These are phyloP conservation scores for Astropecten irregularis DNA, from an alignment of 53 echinoderm and acorn worm species.

Conservation along the genomic window DNA sequence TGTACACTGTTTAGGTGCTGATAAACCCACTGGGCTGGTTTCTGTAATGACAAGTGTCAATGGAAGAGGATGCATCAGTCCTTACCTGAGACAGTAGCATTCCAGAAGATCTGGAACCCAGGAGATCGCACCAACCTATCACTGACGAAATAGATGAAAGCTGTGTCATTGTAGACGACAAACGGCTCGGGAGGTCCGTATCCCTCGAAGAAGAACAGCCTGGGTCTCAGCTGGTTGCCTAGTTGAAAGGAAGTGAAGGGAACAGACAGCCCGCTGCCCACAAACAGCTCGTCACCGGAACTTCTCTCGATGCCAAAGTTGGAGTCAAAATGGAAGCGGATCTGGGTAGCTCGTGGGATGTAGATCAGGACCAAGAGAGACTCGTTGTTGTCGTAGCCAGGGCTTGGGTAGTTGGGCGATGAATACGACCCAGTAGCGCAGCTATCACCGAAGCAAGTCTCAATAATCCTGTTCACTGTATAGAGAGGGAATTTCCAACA, in stretches of 20 bases:
- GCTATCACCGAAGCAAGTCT: conserved; percentile 6
- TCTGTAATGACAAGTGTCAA: too few species aligned
- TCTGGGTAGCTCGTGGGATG: conserved; percentile 31
- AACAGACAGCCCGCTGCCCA: conserved; percentile 1
- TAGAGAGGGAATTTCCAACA: background rate
- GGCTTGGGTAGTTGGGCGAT: background rate
- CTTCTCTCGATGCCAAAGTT: conserved; percentile 7
- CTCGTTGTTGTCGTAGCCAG: background rate
- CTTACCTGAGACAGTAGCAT: conserved; percentile 30
- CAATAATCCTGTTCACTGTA: conserved; percentile 6
- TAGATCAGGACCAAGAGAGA: background rate
- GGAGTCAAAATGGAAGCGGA: conserved; percentile 1
- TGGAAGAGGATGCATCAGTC: too few species aligned
- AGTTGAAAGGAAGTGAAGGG: background rate
- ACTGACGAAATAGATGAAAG: conserved; percentile 72
- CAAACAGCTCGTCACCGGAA: conserved; percentile 19
- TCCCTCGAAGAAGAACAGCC: conserved; percentile 76
- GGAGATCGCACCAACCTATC: conserved; percentile 55
- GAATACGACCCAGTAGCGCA: background rate
- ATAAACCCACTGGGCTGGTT: too few species aligned
- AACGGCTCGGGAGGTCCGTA: conserved; percentile 26
- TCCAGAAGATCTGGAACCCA: conserved; percentile 75
- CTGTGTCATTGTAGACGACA: conserved; percentile 65
- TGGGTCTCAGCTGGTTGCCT: background rate
- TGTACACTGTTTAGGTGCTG: too few species aligned